Percentiles rank a stretch among this genome's conserved stretches.
phyloP scores from a whole-genome alignment of 2,113 vertebrate genomes.

The Tyto alba region DNA sequence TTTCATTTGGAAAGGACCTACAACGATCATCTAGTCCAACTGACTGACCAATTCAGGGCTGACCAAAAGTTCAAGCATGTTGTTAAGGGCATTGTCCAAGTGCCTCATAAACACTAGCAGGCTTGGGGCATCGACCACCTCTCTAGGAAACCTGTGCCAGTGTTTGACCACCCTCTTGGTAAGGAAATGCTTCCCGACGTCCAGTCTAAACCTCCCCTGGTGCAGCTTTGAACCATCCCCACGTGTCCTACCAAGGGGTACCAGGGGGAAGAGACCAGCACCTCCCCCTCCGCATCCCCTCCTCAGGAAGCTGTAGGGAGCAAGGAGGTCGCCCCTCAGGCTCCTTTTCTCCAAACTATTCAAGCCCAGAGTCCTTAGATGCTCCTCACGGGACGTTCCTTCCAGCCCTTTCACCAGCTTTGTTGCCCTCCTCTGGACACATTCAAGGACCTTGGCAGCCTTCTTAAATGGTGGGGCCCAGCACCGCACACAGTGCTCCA shows the following conservation, averaged over 20 bases:
- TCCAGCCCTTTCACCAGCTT: neutral
- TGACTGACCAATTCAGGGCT: neutral
- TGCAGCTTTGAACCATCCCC: neutral
- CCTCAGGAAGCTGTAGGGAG: neutral
- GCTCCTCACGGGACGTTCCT: neutral
- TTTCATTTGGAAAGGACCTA: neutral
- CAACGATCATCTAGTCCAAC: neutral
- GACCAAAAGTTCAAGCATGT: neutral
- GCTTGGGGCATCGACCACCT: neutral
- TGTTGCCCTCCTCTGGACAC: neutral
- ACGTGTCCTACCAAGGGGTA: fast-evolving
- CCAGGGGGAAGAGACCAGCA: no score
- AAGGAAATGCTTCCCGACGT: neutral
- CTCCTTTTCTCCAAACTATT: neutral
- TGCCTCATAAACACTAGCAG: neutral
- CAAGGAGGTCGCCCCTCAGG: neutral
- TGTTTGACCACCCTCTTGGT: neutral
- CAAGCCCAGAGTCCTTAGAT: neutral
- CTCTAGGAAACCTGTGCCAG: neutral
- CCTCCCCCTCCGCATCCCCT: neutral
- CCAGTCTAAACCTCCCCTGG: neutral
- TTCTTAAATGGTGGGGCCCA: neutral
- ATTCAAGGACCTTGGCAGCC: neutral
- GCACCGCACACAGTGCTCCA: neutral
- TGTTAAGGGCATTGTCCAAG: neutral